These are phyloP conservation scores for Argya squamiceps DNA, from an alignment of 2,797 vertebrate species.

Conservation along the genomic window DNA sequence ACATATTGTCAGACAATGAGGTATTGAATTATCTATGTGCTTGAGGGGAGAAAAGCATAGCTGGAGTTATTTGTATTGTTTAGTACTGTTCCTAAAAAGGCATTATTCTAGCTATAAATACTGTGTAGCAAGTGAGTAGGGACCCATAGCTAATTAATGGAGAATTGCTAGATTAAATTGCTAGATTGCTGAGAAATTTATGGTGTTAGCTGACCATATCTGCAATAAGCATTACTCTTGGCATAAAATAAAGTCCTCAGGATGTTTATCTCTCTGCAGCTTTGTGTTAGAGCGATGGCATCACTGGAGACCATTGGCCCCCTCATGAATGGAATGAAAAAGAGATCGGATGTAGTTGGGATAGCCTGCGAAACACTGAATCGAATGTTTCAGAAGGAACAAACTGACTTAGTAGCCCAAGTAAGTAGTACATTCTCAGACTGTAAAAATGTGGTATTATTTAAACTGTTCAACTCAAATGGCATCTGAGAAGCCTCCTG, in stretches of 20 bases:
- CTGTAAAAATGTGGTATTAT: background rate
- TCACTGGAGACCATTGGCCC: constrained; percentile 93
- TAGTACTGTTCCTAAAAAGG: background rate
- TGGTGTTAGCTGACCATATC: background rate
- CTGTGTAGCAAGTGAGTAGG: background rate
- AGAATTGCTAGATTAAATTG: background rate
- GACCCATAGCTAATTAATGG: background rate
- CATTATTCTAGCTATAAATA: background rate
- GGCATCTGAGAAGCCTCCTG: background rate
- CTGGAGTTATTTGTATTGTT: background rate
- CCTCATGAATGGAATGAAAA: constrained; percentile 93
- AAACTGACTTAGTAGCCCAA: constrained; percentile 94
- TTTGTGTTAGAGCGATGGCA: constrained; percentile 95
- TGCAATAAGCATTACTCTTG: background rate
- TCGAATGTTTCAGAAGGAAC: constrained; percentile 98
- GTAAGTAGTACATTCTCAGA: constrained; percentile 67
- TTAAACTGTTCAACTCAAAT: background rate
- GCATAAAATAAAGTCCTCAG: background rate
- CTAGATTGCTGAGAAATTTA: background rate
- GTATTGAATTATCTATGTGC: constrained; percentile 59
- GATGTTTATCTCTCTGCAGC: constrained; percentile 69
- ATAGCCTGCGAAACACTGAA: constrained; percentile 96
- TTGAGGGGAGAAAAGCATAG: background rate
- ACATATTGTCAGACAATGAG: constrained; percentile 95
- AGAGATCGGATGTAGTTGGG: constrained; percentile 88